Conservation (phyloP, 2,113 vertebrate species). For the Macquaria australasica region DNA sequence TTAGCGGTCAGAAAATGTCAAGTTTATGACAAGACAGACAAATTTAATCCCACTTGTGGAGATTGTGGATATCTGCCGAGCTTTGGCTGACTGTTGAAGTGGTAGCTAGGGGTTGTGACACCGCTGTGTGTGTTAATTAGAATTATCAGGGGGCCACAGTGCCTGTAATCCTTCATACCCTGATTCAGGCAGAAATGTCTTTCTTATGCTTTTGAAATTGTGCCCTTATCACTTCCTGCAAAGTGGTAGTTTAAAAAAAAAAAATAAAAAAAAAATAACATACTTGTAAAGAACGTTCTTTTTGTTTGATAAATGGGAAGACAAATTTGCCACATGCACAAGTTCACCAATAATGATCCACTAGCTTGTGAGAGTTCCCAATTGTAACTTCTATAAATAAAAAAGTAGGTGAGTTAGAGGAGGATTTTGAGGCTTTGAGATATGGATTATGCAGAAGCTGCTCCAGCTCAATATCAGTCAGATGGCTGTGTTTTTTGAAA, state of each 20-base stretch:
- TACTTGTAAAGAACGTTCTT: neutral
- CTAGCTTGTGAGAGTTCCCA: neutral
- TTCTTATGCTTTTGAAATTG: neutral
- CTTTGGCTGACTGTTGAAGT: constrained; percentile 50
- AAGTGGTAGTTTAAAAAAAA: neutral
- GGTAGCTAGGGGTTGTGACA: constrained; percentile 40
- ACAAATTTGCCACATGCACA: neutral
- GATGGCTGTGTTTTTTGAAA: constrained; percentile 38
- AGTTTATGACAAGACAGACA: constrained; percentile 37
- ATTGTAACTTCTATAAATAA: constrained; percentile 3
- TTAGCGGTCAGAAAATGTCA: constrained; percentile 24
- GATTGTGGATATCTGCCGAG: constrained; percentile 47
- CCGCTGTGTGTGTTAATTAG: constrained; percentile 61
- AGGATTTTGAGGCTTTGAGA: constrained; percentile 36
- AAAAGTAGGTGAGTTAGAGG: constrained; percentile 5
- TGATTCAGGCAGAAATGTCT: constrained; percentile 46
- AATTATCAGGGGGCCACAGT: constrained; percentile 50
- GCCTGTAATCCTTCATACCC: constrained; percentile 52
- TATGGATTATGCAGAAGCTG: constrained; percentile 51
- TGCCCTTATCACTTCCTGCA: neutral
- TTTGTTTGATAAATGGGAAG: neutral
- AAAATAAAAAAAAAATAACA: neutral
- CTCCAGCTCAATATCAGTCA: constrained; percentile 25
- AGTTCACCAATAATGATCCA: constrained; percentile 4
- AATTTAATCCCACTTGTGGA: constrained; percentile 58